These are phyloP conservation scores for Peromyscus aztecus DNA, from an alignment of 2,797 vertebrate species.

Conservation along the genomic window DNA sequence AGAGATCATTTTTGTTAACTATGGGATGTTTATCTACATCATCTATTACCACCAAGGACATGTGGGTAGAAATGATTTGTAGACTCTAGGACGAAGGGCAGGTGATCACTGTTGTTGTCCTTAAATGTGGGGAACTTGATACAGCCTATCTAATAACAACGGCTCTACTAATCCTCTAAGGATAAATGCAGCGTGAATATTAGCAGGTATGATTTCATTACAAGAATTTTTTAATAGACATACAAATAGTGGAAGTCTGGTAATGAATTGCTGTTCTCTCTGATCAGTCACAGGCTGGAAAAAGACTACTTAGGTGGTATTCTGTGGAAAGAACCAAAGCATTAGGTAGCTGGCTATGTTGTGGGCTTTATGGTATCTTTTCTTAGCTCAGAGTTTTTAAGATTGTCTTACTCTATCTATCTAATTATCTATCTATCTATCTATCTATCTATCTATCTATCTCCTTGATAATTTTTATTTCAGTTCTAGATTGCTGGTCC, in stretches of 20 bases:
- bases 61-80: slow-evolving; percentile 20
- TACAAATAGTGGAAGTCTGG: neutral
- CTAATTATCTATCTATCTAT: neutral
- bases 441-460: neutral
- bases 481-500: slow-evolving; percentile 14
- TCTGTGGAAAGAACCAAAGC: neutral
- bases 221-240: neutral
- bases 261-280: neutral
- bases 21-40: neutral
- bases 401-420: slow-evolving; percentile 11
- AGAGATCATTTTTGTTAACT: neutral
- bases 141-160: neutral
- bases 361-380: slow-evolving; percentile 1
- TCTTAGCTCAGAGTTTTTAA: neutral
- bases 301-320: neutral
- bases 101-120: neutral
- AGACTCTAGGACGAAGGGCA: neutral
- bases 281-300: neutral
- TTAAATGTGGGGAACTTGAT: neutral
- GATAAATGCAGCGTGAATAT: neutral
- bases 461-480: slow-evolving; percentile 57
- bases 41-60: neutral
- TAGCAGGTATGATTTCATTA: slow-evolving; percentile 5
- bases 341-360: neutral
- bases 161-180: neutral